Conservation (phyloP, 1,140 invertebrate species). For the Octopus bimaculoides region DNA sequence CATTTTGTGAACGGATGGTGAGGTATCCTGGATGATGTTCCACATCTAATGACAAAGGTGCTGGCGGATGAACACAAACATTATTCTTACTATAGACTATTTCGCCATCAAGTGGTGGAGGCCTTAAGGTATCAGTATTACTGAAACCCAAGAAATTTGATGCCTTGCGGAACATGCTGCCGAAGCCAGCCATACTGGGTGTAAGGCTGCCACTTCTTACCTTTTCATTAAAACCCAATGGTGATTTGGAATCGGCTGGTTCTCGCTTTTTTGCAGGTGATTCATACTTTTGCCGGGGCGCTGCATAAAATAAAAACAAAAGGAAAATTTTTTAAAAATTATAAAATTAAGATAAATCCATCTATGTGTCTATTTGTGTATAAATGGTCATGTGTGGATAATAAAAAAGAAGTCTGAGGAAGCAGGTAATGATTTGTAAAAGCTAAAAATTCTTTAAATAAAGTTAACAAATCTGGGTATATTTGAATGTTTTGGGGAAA, state of each 20-base stretch:
- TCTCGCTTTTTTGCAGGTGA: not conserved
- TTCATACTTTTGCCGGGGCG: not conserved
- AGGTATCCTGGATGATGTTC: slow-evolving; percentile 90
- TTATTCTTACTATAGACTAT: slow-evolving; percentile 73
- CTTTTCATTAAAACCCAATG: not conserved
- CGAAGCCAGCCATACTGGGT: slow-evolving; percentile 44
- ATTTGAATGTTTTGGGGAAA: no score
- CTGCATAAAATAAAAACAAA: slow-evolving; percentile 17
- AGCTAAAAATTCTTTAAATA: no score
- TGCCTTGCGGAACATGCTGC: slow-evolving; percentile 51
- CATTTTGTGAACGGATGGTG: slow-evolving; percentile 74
- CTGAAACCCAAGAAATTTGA: slow-evolving; percentile 49
- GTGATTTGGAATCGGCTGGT: not conserved
- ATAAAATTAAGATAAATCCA: slow-evolving; percentile 12
- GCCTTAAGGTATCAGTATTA: slow-evolving; percentile 37
- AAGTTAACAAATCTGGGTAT: no score
- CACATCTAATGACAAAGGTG: slow-evolving; percentile 73
- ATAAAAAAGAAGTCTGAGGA: no score
- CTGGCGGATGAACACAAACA: slow-evolving; percentile 91
- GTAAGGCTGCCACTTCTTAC: slow-evolving; percentile 2
- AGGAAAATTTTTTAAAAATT: slow-evolving; percentile 16
- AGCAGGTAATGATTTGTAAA: no score
- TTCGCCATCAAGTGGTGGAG: slow-evolving; percentile 55
- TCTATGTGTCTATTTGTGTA: not conserved
- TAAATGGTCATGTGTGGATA: not conserved